phyloP scores from a whole-genome alignment of 2,113 vertebrate species.

The Barbus barbus region DNA sequence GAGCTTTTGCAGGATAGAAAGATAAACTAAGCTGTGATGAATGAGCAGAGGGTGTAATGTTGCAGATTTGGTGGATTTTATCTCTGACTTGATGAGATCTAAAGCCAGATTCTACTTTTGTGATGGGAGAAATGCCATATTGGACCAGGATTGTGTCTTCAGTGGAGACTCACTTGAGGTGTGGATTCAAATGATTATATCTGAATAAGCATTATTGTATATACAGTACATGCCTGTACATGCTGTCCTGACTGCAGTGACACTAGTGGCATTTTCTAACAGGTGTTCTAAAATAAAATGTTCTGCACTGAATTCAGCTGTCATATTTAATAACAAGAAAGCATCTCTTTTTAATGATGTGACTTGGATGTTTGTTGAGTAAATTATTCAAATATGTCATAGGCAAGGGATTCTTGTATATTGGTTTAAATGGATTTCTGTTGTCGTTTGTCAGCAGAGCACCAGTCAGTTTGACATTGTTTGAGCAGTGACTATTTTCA shows the following conservation, averaged over 20 bases:
- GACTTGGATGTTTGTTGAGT: background rate
- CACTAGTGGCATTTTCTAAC: background rate
- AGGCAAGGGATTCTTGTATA: background rate
- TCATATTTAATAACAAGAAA: background rate
- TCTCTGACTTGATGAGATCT: background rate
- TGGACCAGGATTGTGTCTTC: background rate
- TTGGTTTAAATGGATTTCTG: background rate
- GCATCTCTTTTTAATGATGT: background rate
- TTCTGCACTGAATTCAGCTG: background rate
- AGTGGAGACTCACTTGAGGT: background rate
- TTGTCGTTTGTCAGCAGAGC: background rate
- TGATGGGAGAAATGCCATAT: background rate
- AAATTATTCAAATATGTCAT: background rate
- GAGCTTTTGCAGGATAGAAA: background rate
- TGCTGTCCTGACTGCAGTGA: background rate
- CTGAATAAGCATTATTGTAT: background rate
- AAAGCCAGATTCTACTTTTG: background rate
- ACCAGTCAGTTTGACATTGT: background rate
- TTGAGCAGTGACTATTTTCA: background rate
- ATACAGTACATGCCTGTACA: background rate
- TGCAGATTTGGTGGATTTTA: background rate
- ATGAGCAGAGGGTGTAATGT: background rate
- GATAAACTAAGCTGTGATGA: background rate
- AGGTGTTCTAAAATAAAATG: background rate
- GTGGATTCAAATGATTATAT: background rate